Evolutionary conservation across 2,888 invertebrate species (phyloP).

Genomic region (Caenorhabditis drosophilae): DNA sequence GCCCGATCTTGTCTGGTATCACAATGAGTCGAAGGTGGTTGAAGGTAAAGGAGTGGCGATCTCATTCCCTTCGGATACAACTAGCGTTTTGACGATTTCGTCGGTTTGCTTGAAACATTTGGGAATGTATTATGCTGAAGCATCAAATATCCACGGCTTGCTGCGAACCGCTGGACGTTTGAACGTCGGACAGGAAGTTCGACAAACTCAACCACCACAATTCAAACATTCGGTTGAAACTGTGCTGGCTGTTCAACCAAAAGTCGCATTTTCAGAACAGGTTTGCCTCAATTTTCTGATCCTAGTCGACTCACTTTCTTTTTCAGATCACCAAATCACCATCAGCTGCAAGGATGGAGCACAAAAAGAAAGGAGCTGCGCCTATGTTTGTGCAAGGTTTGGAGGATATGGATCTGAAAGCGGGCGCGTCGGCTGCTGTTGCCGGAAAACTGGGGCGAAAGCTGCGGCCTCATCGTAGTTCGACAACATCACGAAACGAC

Average conservation of each 20-base stretch:
- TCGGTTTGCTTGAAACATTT: slow-evolving; percentile 48
- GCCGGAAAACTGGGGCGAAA: slow-evolving; percentile 61
- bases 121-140: slow-evolving; percentile 61
- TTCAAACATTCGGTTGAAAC: slow-evolving; percentile 47
- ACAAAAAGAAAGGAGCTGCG: slow-evolving; percentile 55
- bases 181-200: slow-evolving; percentile 49
- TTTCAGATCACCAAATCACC: slow-evolving; percentile 37
- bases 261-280: slow-evolving; percentile 49
- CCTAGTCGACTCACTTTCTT: neutral
- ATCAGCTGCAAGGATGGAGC: slow-evolving; percentile 42
- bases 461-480: slow-evolving; percentile 39
- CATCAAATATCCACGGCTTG: slow-evolving; percentile 63
- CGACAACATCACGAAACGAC: slow-evolving; percentile 13
- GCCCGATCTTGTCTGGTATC: slow-evolving; percentile 64
- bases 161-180: slow-evolving; percentile 57
- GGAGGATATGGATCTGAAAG: slow-evolving; percentile 66
- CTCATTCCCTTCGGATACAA: slow-evolving; percentile 44
- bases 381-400: slow-evolving; percentile 65
- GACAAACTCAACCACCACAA: slow-evolving; percentile 51
- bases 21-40: slow-evolving; percentile 54
- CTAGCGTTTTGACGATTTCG: slow-evolving; percentile 52
- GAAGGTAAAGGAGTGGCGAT: slow-evolving; percentile 54
- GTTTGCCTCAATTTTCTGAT: slow-evolving; percentile 6
- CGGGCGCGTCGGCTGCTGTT: slow-evolving; percentile 65
- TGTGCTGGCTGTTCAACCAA: slow-evolving; percentile 42